Percentiles rank a stretch among this genome's conserved stretches.
phyloP scores from a whole-genome alignment of 2,888 invertebrate genomes.

The Escarpia spicata region DNA sequence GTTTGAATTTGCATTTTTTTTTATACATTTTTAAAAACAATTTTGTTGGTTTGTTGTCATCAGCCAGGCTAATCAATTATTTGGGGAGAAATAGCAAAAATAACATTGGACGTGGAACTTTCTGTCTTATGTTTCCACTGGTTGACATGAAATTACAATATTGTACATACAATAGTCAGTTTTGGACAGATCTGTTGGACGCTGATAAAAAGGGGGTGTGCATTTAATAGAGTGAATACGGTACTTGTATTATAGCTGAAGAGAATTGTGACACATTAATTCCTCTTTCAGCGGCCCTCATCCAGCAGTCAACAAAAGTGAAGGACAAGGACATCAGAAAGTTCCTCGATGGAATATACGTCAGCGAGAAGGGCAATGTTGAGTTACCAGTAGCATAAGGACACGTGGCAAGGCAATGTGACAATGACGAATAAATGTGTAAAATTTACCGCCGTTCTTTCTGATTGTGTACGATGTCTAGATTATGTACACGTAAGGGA shows the following conservation, averaged over 20 bases:
- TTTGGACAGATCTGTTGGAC: too few species aligned
- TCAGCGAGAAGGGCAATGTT: constrained; percentile 90
- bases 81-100: too few species aligned
- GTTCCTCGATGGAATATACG: constrained; percentile 99
- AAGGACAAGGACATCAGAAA: constrained; percentile 99
- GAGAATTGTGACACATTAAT: neutral
- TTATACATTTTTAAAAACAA: too few species aligned
- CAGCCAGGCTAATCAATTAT: neutral
- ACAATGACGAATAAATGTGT: neutral
- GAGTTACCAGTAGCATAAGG: neutral
- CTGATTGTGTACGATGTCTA: too few species aligned
- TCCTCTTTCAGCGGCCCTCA: constrained; percentile 83
- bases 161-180: too few species aligned
- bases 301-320: constrained; percentile 98
- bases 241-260: neutral
- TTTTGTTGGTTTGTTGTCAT: constrained; percentile 19
- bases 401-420: neutral
- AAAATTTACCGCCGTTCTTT: neutral
- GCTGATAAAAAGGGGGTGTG: too few species aligned
- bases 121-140: neutral
- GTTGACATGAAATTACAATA: too few species aligned
- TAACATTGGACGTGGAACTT: too few species aligned
- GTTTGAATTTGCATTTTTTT: too few species aligned
- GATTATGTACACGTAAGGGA: too few species aligned
- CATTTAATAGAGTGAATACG: too few species aligned